Evolutionary conservation across 2,888 invertebrate genomes (phyloP).

Genomic region (Phyto melanocephala): DNA sequence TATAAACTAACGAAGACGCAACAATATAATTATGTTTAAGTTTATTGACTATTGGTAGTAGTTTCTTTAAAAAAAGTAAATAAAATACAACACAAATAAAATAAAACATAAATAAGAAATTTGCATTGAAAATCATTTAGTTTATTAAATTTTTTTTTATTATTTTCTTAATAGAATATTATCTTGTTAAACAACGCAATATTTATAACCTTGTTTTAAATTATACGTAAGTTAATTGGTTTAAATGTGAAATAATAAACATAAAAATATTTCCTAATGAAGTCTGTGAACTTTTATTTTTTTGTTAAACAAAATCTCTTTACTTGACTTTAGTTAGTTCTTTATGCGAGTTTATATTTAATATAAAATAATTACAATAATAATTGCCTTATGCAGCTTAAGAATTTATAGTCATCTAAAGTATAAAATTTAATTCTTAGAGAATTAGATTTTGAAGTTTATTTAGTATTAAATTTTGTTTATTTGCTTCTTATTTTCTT

Average conservation of each 20-base stretch:
- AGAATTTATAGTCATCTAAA: constrained; percentile 1
- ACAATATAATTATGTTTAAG: constrained; percentile 18
- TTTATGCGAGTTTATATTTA: not conserved
- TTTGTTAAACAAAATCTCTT: constrained; percentile 38
- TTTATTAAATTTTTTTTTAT: not conserved
- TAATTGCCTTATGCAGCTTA: constrained; percentile 15
- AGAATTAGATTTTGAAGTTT: constrained; percentile 9
- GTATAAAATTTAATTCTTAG: constrained; percentile 19
- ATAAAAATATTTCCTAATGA: too few species aligned
- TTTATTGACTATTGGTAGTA: too few species aligned
- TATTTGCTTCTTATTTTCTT: not conserved
- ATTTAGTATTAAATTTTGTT: too few species aligned
- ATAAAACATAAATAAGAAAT: too few species aligned
- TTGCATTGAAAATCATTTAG: too few species aligned
- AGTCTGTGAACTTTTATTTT: not conserved
- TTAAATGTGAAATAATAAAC: too few species aligned
- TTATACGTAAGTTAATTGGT: too few species aligned
- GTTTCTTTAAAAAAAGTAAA: too few species aligned
- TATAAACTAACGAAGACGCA: constrained; percentile 42
- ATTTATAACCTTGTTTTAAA: too few species aligned
- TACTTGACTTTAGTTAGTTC: not conserved
- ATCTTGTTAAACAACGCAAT: too few species aligned
- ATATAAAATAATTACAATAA: not conserved
- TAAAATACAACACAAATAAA: too few species aligned
- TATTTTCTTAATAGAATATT: not conserved